Conservation (phyloP, 2,888 invertebrate species). For the Colletes collaris region DNA sequence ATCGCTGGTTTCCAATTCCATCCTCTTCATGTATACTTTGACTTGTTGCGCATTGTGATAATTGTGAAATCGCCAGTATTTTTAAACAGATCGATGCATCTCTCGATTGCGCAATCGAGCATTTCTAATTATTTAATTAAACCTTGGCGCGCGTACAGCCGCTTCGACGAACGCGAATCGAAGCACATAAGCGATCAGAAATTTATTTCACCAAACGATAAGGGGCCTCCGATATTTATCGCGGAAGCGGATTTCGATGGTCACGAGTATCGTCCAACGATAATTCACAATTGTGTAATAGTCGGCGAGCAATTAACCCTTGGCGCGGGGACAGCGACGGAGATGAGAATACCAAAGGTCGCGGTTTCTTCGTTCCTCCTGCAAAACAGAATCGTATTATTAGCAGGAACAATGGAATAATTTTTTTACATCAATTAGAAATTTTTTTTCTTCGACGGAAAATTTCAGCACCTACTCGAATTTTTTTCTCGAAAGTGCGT, state of each 20-base stretch:
- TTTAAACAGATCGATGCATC: conserved; percentile 51
- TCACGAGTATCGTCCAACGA: conserved; percentile 13
- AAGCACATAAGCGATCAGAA: conserved; percentile 3
- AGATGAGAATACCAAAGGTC: conserved; percentile 38
- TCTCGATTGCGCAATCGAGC: conserved; percentile 42
- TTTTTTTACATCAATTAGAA: too few species aligned
- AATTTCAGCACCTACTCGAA: too few species aligned
- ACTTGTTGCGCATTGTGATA: background rate
- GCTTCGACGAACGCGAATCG: conserved; percentile 22
- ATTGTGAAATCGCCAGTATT: conserved; percentile 39
- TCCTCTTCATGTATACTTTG: too few species aligned
- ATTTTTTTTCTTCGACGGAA: too few species aligned
- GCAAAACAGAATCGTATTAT: background rate
- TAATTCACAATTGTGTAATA: conserved; percentile 45
- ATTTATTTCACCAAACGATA: background rate
- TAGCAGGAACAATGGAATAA: too few species aligned
- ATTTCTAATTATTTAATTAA: conserved; percentile 52
- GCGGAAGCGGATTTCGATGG: background rate
- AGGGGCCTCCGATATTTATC: conserved; percentile 2
- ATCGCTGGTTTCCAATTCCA: too few species aligned
- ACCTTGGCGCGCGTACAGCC: conserved; percentile 50
- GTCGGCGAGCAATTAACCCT: conserved; percentile 37
- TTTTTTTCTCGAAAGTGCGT: too few species aligned
- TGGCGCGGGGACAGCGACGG: conserved; percentile 32
- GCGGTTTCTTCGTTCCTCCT: conserved; percentile 5